These are phyloP conservation scores for Epinotia nisella DNA, from an alignment of 2,888 invertebrate genomes.

Conservation along the genomic window DNA sequence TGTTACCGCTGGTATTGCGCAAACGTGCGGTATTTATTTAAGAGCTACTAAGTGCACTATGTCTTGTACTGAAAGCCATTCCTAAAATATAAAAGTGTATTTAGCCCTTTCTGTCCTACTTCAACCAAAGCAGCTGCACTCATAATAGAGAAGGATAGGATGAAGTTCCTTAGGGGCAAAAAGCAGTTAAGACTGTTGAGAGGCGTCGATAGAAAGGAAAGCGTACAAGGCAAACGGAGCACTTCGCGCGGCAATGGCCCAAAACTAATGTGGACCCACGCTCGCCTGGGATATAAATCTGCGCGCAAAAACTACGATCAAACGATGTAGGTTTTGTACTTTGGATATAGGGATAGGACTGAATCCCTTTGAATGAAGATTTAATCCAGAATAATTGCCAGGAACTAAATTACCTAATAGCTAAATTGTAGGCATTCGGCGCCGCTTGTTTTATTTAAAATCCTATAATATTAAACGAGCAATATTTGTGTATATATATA, in stretches of 20 bases:
- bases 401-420: neutral
- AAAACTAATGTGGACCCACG: constrained; percentile 68
- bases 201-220: constrained; percentile 45
- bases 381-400: neutral
- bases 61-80: constrained; percentile 17
- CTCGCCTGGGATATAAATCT: constrained; percentile 41
- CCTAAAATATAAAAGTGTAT: neutral
- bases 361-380: neutral
- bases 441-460: neutral
- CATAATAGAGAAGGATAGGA: constrained; percentile 3
- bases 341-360: neutral
- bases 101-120: constrained; percentile 9
- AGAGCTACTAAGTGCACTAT: constrained; percentile 63
- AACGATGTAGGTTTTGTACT: constrained; percentile 42
- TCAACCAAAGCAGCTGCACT: neutral
- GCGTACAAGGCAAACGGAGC: constrained; percentile 69
- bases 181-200: constrained; percentile 27
- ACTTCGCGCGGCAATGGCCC: constrained; percentile 77
- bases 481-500: no score
- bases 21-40: constrained; percentile 83
- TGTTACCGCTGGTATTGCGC: constrained; percentile 76
- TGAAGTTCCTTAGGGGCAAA: neutral
- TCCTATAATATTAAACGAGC: no score
- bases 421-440: no score
- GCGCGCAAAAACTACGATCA: constrained; percentile 27